These are phyloP conservation scores for Halyomorpha halys DNA, from an alignment of 1,140 invertebrate genomes.

Conservation along the genomic window DNA sequence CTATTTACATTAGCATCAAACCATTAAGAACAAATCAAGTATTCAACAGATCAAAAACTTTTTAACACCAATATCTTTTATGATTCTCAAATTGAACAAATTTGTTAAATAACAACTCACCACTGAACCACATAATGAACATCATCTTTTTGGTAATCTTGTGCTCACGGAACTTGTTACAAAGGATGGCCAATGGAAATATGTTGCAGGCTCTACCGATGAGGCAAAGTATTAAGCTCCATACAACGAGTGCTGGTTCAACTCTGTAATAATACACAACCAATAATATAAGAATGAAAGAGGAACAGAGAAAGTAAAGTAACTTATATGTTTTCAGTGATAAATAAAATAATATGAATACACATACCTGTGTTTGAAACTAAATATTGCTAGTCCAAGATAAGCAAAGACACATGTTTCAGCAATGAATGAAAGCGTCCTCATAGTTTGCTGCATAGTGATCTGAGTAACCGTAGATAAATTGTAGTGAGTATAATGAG, in stretches of 20 bases:
- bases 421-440: slow-evolving; percentile 93
- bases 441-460: slow-evolving; percentile 97
- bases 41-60: too few relatives aligned
- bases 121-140: slow-evolving; percentile 99
- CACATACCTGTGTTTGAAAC: slow-evolving; percentile 61
- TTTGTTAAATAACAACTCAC: slow-evolving; percentile 38
- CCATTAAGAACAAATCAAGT: neutral
- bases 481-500: slow-evolving; percentile 98
- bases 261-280: slow-evolving; percentile 35
- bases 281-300: neutral
- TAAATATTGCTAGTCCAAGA: slow-evolving; percentile 92
- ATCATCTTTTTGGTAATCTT: slow-evolving; percentile 97
- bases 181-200: slow-evolving; percentile 84
- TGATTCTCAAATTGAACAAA: neutral
- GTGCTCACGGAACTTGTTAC: slow-evolving; percentile 94
- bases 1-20: neutral
- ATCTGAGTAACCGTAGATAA: slow-evolving; percentile 97
- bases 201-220: slow-evolving; percentile 93
- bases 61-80: neutral
- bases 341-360: slow-evolving; percentile 36
- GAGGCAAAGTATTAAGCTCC: slow-evolving; percentile 86
- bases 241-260: slow-evolving; percentile 74
- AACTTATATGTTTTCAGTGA: slow-evolving; percentile 21
- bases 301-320: slow-evolving; percentile 19
- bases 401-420: slow-evolving; percentile 99